phyloP scores from a whole-genome alignment of 2,797 vertebrate genomes.

The Antrozous pallidus region DNA sequence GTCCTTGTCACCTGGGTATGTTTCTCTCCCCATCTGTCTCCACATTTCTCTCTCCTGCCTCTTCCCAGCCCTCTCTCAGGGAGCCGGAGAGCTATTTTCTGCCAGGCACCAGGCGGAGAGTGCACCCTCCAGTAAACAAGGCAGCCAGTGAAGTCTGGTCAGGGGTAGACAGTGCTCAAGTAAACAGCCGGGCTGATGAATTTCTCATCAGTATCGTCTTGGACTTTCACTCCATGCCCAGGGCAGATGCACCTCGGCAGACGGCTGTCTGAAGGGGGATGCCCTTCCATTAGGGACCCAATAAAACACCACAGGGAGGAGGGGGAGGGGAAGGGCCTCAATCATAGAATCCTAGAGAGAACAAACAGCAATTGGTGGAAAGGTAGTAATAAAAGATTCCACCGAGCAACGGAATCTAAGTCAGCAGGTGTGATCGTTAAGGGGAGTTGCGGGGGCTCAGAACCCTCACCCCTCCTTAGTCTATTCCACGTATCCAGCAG shows the following conservation, averaged over 20 bases:
- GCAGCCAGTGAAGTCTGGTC: neutral
- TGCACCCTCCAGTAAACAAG: slow-evolving; percentile 57
- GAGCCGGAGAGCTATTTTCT: neutral
- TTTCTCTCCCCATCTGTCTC: neutral
- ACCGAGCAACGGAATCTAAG: neutral
- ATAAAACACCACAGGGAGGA: neutral
- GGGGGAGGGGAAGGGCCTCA: neutral
- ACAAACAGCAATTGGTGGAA: neutral
- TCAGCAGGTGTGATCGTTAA: neutral
- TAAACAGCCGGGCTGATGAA: slow-evolving; percentile 48
- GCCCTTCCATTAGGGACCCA: neutral
- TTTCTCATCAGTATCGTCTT: slow-evolving; percentile 50
- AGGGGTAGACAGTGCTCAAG: neutral
- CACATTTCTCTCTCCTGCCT: neutral
- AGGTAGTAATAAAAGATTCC: neutral
- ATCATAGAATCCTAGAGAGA: neutral
- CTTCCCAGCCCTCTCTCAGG: neutral
- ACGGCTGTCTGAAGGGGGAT: neutral
- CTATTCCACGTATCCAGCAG: accelerated
- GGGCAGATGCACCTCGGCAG: neutral
- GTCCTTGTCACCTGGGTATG: too few relatives aligned
- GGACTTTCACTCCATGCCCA: neutral
- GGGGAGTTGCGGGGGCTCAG: accelerated
- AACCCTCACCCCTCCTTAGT: neutral
- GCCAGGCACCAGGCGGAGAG: neutral